Conservation (phyloP, 2,888 invertebrate genomes). For the Hermaeophaga mercurialis region DNA sequence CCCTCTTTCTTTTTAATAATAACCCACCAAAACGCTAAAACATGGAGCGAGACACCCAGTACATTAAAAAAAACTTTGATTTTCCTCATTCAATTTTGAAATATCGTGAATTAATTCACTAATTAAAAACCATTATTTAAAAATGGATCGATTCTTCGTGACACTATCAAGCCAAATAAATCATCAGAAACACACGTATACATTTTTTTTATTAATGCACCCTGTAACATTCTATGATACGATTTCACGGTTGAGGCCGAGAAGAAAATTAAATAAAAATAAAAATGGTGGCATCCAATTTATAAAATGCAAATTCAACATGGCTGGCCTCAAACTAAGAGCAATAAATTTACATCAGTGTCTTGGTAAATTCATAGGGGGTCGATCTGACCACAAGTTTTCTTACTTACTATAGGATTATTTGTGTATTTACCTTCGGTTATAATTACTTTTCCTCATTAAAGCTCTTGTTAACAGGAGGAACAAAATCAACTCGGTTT, state of each 20-base stretch:
- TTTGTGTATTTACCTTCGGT: constrained; percentile 3
- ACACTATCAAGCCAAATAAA: no score
- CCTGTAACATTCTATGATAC: constrained; percentile 17
- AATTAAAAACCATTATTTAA: no score
- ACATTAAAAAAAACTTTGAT: no score
- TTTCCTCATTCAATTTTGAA: no score
- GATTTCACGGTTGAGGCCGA: constrained; percentile 18
- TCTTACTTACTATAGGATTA: constrained; percentile 7
- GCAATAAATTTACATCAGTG: constrained; percentile 54
- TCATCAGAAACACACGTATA: background rate
- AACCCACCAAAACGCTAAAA: no score
- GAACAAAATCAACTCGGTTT: background rate
- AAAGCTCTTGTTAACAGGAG: background rate
- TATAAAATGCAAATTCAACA: constrained; percentile 47
- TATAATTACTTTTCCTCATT: constrained; percentile 9
- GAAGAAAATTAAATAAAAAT: constrained; percentile 20
- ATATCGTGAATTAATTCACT: no score
- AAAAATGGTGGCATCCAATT: constrained; percentile 29
- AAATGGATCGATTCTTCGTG: no score
- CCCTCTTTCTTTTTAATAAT: no score
- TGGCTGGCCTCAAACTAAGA: constrained; percentile 46
- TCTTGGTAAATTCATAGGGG: constrained; percentile 49
- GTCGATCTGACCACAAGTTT: constrained; percentile 43
- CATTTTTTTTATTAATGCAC: constrained; percentile 15
- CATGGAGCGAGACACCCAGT: no score